These are phyloP conservation scores for Alosa sapidissima DNA, from an alignment of 2,797 vertebrate genomes.

Conservation along the genomic window DNA sequence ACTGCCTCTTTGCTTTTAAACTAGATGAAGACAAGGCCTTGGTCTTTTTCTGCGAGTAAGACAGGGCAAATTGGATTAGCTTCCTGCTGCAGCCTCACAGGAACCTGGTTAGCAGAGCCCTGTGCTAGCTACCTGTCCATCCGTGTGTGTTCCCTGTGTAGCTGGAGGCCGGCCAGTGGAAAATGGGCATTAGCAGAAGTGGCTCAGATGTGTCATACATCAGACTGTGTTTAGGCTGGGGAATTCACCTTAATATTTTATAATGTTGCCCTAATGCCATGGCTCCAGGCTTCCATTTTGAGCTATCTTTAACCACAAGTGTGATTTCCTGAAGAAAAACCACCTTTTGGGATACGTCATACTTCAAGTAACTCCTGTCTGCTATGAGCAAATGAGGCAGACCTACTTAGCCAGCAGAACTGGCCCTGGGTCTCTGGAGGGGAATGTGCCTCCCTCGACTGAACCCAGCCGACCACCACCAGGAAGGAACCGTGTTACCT, in stretches of 20 bases:
- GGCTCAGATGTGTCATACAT: slow-evolving; percentile 16
- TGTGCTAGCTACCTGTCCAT: slow-evolving; percentile 41
- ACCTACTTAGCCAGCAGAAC: background rate
- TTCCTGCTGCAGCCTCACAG: background rate
- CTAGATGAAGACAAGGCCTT: background rate
- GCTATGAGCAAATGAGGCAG: background rate
- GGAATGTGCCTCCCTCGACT: background rate
- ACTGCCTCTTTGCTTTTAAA: slow-evolving; percentile 17
- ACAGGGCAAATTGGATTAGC: slow-evolving; percentile 7
- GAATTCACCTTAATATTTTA: background rate
- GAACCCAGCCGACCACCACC: background rate
- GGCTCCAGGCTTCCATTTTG: background rate
- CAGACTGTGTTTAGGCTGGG: slow-evolving; percentile 10
- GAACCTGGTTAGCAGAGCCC: background rate
- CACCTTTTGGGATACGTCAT: background rate
- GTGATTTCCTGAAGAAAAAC: background rate
- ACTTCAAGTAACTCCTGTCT: background rate
- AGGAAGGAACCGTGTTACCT: background rate
- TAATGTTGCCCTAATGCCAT: slow-evolving; percentile 1
- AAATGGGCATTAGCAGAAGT: slow-evolving; percentile 27
- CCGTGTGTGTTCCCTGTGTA: slow-evolving; percentile 35
- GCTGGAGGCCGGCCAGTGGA: slow-evolving; percentile 37
- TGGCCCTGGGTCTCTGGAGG: slow-evolving; percentile 3
- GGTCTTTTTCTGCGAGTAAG: background rate
- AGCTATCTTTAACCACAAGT: background rate